Percentiles rank a stretch among this genome's conserved stretches.
These are phyloP conservation scores for Leucoraja erinaceus DNA, from an alignment of 2,113 vertebrate species.

Conservation along the genomic window DNA sequence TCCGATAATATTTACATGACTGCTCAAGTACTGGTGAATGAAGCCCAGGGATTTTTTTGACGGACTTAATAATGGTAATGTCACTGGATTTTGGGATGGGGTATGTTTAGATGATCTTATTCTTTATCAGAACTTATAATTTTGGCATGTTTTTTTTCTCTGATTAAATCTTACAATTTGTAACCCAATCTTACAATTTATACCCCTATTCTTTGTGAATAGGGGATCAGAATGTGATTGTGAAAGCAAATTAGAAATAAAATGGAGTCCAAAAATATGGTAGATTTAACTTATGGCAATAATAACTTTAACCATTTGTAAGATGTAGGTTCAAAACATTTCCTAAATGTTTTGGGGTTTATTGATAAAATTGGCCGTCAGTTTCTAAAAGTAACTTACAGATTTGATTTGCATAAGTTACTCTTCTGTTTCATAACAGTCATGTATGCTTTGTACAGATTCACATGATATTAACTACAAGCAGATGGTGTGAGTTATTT, in stretches of 20 bases:
- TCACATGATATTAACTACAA: not conserved
- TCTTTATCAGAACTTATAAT: not conserved
- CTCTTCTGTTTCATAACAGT: not conserved
- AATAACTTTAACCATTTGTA: not conserved
- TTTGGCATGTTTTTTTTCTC: not conserved
- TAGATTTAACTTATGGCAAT: not conserved
- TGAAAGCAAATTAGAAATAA: not conserved
- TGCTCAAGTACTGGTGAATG: no score
- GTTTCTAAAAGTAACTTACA: not conserved
- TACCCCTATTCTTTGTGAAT: no score
- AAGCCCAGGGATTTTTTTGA: no score
- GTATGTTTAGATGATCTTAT: not conserved
- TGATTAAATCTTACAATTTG: not conserved
- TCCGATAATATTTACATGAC: no score
- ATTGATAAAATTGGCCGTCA: not conserved
- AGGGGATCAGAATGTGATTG: not conserved
- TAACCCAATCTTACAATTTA: not conserved
- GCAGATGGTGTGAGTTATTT: not conserved
- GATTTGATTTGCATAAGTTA: not conserved
- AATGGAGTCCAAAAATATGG: not conserved
- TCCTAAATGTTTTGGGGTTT: not conserved
- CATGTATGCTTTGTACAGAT: not conserved
- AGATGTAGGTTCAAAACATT: not conserved
- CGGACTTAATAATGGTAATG: no score
- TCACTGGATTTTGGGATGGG: no score